These are phyloP conservation scores for Micrasema minimum DNA, from an alignment of 1,140 invertebrate species.

Conservation along the genomic window DNA sequence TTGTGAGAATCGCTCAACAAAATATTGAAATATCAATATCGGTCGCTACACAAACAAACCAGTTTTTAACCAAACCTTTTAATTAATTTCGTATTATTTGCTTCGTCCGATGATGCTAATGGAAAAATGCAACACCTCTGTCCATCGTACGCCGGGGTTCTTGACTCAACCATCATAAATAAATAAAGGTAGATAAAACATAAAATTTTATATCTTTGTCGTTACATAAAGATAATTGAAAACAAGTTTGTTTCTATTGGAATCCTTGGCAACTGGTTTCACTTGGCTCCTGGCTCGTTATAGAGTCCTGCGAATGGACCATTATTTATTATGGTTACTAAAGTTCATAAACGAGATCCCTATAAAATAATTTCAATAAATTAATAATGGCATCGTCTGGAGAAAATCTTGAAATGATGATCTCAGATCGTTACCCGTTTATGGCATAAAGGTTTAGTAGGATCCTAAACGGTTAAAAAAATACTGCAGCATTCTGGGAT, in stretches of 20 bases:
- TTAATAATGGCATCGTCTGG: no score
- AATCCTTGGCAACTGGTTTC: slow-evolving; percentile 19
- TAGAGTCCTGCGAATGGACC: no score
- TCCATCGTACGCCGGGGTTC: background rate
- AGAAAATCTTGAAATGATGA: no score
- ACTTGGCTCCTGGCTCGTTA: background rate
- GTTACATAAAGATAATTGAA: slow-evolving; percentile 8
- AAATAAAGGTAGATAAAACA: background rate
- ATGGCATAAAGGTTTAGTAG: no score
- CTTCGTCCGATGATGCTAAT: background rate
- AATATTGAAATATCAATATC: background rate
- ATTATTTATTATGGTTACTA: no score
- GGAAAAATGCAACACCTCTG: slow-evolving; percentile 3
- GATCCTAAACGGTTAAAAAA: no score
- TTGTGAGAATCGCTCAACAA: slow-evolving; percentile 2
- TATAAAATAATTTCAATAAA: no score
- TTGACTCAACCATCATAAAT: slow-evolving; percentile 7
- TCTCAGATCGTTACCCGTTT: no score
- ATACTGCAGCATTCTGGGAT: no score
- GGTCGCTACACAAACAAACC: slow-evolving; percentile 19
- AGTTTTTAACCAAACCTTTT: background rate
- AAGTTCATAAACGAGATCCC: no score
- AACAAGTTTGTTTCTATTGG: slow-evolving; percentile 5
- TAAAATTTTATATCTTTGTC: slow-evolving; percentile 10
- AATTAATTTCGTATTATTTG: slow-evolving; percentile 9